Evolutionary conservation across 2,797 vertebrate genomes (phyloP), one percentile per base, ranked within the genome.

Genomic region (Philypnodon macrostomus): DNA sequence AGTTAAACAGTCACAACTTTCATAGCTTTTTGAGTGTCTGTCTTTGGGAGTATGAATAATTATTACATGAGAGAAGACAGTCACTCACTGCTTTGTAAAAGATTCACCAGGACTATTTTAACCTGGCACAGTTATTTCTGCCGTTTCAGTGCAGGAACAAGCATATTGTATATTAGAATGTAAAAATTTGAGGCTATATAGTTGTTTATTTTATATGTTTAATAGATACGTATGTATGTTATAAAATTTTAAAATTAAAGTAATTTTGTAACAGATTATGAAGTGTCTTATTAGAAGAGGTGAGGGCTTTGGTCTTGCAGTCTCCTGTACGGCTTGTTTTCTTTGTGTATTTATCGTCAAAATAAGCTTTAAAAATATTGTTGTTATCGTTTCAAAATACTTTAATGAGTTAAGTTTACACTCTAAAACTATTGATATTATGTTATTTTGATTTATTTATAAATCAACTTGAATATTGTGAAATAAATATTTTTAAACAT

Each of bases 181-280:
- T 85, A 86, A 64, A 77, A 75, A 63, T 57, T 80, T 69, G 76
- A 81, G 76, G 79, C 72, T 70, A 81, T 75, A 89, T 81, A 87
- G 68, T 83, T 81, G 80, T 90, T 88, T 89, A 90, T 90, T 90
- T 90, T 90, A 85, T 90, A 87, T 85, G 81, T 88, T 53, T 69
- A 68, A 87, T 86, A 87, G 84, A 87, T 79, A 86, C 76, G 67
- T 87, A 85, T 78, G 79, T 87, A 85, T 78, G 79, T 85, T 82
- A 78, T 79, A 85, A 84, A 73, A 87, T 85, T 88, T 89, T 58
- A 86, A 88, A 81, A 85, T 84, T 81, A 86, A 88, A 87, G 75
- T 86, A 82, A 88, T 90, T 91, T 90, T 91, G 77, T 91, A 91
- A 89, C 84, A 88, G 84, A 88, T 86, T 75, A 88, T 85, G 72